These are phyloP conservation scores for Notothenia coriiceps DNA, from an alignment of 2,113 vertebrate species.

Conservation along the genomic window DNA sequence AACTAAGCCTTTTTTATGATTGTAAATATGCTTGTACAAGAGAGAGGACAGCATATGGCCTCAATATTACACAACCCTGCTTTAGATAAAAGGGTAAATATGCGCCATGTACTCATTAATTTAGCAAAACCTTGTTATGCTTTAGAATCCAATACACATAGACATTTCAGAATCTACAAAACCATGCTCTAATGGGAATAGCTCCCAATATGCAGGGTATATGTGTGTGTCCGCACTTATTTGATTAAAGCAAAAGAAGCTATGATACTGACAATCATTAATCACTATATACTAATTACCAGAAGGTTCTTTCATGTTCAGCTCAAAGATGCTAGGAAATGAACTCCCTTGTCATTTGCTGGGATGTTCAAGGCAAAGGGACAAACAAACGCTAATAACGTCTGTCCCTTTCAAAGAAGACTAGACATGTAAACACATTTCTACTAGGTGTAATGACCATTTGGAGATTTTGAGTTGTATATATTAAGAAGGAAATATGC, in stretches of 20 bases:
- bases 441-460: conserved; percentile 52
- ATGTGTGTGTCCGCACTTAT: conserved; percentile 66
- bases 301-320: conserved; percentile 82
- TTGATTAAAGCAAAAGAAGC: conserved; percentile 68
- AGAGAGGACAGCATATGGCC: neutral
- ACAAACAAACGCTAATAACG: conserved; percentile 85
- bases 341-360: conserved; percentile 85
- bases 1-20: conserved; percentile 22
- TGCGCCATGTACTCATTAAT: conserved; percentile 72
- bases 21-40: neutral
- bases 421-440: conserved; percentile 71
- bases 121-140: conserved; percentile 62
- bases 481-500: conserved; percentile 54
- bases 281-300: conserved; percentile 83
- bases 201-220: conserved; percentile 44
- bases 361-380: conserved; percentile 78
- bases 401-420: conserved; percentile 78
- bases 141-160: conserved; percentile 37
- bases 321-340: conserved; percentile 81
- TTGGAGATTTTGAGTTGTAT: conserved; percentile 54
- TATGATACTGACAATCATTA: conserved; percentile 81
- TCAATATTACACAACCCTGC: conserved; percentile 12
- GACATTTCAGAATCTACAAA: conserved; percentile 65
- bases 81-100: conserved; percentile 61
- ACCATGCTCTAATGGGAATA: conserved; percentile 57